Percentiles rank a stretch among this genome's conserved stretches.
These are phyloP conservation scores for Graptemys geographica DNA, from an alignment of 2,797 vertebrate genomes.

Conservation along the genomic window DNA sequence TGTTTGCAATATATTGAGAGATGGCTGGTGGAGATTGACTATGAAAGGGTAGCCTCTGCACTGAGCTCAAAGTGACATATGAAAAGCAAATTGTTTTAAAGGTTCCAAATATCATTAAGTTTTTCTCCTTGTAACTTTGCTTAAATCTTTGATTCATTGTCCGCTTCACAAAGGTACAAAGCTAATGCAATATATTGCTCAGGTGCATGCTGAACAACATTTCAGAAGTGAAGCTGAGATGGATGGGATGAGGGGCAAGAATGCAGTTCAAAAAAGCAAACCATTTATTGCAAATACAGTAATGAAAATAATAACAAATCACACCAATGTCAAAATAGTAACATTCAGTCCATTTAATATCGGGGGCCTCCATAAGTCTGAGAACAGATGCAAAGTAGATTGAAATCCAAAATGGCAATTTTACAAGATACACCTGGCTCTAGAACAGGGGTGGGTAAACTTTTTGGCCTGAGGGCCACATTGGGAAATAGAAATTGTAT, in stretches of 20 bases:
- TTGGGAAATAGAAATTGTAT: too few relatives aligned
- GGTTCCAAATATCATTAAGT: slow-evolving; percentile 50
- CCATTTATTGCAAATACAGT: background rate
- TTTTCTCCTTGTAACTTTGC: slow-evolving; percentile 52
- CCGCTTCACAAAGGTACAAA: background rate
- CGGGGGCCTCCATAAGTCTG: background rate
- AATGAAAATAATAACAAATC: background rate
- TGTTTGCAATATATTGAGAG: slow-evolving; percentile 69
- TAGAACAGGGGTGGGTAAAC: too few relatives aligned
- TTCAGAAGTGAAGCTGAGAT: background rate
- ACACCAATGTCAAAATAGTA: background rate
- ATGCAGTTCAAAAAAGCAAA: background rate
- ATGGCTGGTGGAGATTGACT: slow-evolving; percentile 64
- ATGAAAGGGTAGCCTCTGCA: slow-evolving; percentile 56
- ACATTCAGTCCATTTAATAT: background rate
- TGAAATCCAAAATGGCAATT: background rate
- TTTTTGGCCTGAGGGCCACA: too few relatives aligned
- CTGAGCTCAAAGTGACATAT: slow-evolving; percentile 11
- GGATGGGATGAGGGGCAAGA: background rate
- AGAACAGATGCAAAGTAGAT: background rate
- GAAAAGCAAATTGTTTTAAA: slow-evolving; percentile 66
- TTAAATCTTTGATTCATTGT: slow-evolving; percentile 41
- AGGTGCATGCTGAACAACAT: slow-evolving; percentile 3
- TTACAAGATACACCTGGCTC: background rate
- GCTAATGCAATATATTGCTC: background rate